Conservation (phyloP, 2,797 vertebrate genomes). For the Gadopsis marmoratus region DNA sequence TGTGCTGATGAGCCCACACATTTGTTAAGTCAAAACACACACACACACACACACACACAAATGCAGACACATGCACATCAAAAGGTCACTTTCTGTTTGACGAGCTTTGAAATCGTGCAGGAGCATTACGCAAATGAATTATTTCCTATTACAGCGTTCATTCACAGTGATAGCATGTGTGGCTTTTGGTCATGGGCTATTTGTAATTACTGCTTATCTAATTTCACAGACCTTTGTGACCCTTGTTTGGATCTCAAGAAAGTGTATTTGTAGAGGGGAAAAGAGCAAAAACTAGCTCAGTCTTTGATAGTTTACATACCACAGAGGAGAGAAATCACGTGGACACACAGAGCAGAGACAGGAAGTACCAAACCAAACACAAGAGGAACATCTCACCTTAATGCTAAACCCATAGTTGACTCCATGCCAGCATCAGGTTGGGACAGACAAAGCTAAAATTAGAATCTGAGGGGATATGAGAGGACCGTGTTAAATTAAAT, state of each 20-base stretch:
- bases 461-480: slow-evolving; percentile 33
- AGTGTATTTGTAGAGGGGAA: not conserved
- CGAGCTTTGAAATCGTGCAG: not conserved
- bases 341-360: slow-evolving; percentile 54
- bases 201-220: not conserved
- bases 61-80: slow-evolving; percentile 3
- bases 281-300: slow-evolving; percentile 16
- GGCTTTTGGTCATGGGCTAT: slow-evolving; percentile 8
- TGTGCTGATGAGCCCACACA: slow-evolving; percentile 64
- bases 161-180: not conserved
- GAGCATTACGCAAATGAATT: slow-evolving; percentile 1
- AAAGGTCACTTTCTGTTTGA: not conserved
- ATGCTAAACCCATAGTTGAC: slow-evolving; percentile 55
- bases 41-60: slow-evolving; percentile 20
- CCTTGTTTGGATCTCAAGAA: slow-evolving; percentile 4
- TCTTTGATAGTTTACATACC: slow-evolving; percentile 64
- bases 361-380: slow-evolving; percentile 71
- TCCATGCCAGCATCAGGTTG: slow-evolving; percentile 27
- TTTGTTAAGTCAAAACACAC: slow-evolving; percentile 40
- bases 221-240: not conserved
- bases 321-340: slow-evolving; percentile 56
- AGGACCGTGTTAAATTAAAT: slow-evolving; percentile 38
- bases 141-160: slow-evolving; percentile 3
- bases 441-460: slow-evolving; percentile 51
- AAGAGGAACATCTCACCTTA: slow-evolving; percentile 65